A percentile compares a stretch with the other conserved stretches of the same genome.
Evolutionary conservation across 2,888 invertebrate species (phyloP).

Genomic region (Frankliniella fusca): DNA sequence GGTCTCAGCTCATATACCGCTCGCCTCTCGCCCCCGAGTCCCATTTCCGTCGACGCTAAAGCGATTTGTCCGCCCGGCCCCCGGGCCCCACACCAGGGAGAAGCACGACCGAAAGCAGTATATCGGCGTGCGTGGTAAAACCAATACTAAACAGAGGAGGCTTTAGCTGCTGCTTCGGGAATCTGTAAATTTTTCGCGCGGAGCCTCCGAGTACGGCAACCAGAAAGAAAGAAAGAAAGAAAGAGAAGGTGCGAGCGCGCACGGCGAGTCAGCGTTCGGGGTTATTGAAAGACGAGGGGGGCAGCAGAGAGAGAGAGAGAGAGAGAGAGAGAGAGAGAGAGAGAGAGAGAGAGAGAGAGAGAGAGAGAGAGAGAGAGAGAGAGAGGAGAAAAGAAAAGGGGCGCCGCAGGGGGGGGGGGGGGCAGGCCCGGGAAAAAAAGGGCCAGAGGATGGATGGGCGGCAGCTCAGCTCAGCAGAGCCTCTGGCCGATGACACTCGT

Average conservation of each 20-base stretch:
- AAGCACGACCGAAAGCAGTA: too few relatives aligned
- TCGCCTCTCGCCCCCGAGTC: neutral
- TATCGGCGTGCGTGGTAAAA: too few relatives aligned
- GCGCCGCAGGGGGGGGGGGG: neutral
- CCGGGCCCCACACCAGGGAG: neutral
- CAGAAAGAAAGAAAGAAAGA: too few relatives aligned
- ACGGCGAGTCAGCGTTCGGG: neutral
- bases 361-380: neutral
- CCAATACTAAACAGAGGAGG: too few relatives aligned
- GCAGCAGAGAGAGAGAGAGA: too few relatives aligned
- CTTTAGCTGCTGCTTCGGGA: too few relatives aligned
- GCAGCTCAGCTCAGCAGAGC: neutral
- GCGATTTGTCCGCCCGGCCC: slow-evolving; percentile 6
- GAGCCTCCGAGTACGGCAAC: too few relatives aligned
- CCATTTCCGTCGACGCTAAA: slow-evolving; percentile 19
- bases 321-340: neutral
- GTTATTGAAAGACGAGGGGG: too few relatives aligned
- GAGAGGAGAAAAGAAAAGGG: neutral
- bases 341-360: neutral
- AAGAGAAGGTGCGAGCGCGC: neutral
- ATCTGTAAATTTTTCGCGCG: too few relatives aligned
- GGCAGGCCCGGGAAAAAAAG: too few relatives aligned
- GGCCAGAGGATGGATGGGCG: too few relatives aligned
- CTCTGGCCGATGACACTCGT: neutral
- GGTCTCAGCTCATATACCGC: slow-evolving; percentile 21